Conservation (phyloP, 2,113 vertebrate species). For the Cyanoramphus novaezelandiae region DNA sequence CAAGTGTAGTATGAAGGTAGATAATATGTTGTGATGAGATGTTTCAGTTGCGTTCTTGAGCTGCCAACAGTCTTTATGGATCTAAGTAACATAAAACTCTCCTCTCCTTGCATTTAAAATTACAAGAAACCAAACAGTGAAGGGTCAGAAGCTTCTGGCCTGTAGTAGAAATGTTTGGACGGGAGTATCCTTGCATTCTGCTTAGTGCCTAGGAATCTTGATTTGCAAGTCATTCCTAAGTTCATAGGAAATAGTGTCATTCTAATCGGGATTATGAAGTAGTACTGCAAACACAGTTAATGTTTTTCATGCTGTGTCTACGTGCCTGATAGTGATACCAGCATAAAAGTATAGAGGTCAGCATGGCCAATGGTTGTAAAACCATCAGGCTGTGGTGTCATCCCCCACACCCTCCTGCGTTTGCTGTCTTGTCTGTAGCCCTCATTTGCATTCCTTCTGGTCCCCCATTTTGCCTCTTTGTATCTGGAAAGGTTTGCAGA, state of each 20-base stretch:
- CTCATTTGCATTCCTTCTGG: background rate
- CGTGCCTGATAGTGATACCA: background rate
- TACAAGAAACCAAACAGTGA: background rate
- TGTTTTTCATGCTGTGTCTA: background rate
- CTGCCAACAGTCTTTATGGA: background rate
- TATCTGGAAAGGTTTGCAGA: background rate
- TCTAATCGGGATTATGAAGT: background rate
- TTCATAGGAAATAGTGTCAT: background rate
- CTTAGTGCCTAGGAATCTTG: background rate
- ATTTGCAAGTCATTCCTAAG: background rate
- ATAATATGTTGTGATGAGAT: background rate
- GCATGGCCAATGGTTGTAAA: background rate
- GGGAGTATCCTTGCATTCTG: background rate
- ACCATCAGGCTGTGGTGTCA: background rate
- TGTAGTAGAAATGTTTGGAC: background rate
- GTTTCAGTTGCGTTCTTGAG: background rate
- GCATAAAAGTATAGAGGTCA: background rate
- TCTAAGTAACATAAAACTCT: background rate
- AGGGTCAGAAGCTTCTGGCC: background rate
- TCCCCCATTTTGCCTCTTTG: background rate
- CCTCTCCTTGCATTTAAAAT: background rate
- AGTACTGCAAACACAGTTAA: background rate
- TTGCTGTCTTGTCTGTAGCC: background rate
- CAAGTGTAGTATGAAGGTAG: background rate
- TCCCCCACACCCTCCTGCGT: accelerated